These are phyloP conservation scores for Tipula confusa DNA, from an alignment of 2,888 invertebrate species.

Conservation along the genomic window DNA sequence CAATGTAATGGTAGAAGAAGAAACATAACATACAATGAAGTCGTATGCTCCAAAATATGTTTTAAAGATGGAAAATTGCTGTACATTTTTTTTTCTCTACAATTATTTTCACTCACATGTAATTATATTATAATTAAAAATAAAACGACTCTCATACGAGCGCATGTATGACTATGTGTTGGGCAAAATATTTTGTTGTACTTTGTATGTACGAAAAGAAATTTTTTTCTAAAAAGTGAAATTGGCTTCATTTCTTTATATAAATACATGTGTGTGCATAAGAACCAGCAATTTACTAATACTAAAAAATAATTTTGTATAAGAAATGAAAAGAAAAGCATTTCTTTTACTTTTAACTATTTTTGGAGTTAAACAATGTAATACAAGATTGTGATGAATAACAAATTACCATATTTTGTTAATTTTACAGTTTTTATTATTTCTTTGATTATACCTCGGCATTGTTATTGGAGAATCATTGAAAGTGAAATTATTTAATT, in stretches of 20 bases:
- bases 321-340: background rate
- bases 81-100: background rate
- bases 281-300: background rate
- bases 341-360: background rate
- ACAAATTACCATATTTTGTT: background rate
- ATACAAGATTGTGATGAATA: background rate
- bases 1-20: background rate
- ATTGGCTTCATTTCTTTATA: background rate
- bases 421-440: background rate
- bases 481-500: constrained; percentile 20
- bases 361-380: background rate
- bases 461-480: constrained; percentile 5
- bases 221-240: constrained; percentile 16
- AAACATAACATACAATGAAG: background rate
- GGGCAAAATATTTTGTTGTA: background rate
- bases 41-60: background rate
- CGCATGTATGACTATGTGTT: background rate
- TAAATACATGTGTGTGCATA: background rate
- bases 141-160: background rate
- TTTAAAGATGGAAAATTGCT: background rate
- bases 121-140: background rate
- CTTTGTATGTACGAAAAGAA: background rate
- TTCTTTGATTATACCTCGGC: no score
- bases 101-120: background rate
- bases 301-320: background rate